Evolutionary conservation across 2,888 invertebrate species (phyloP).

Genomic region (Mayetiola destructor): DNA sequence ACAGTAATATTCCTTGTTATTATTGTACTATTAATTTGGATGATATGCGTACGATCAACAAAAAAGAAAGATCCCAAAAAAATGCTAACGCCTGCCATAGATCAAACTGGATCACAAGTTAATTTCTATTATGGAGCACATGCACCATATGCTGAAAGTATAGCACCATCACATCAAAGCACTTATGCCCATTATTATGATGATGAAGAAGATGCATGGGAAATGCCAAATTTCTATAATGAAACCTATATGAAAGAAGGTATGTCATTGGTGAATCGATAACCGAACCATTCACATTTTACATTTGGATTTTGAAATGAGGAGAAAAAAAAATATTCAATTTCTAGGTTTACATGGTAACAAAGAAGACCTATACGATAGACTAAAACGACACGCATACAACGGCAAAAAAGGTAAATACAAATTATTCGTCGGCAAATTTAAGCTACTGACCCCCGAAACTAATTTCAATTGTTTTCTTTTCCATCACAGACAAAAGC

Average conservation of each 20-base stretch:
- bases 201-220: constrained; percentile 93
- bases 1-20: constrained; percentile 88
- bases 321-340: not conserved
- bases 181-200: constrained; percentile 93
- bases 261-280: constrained; percentile 18
- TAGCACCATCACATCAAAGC: constrained; percentile 88
- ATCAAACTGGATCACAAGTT: constrained; percentile 84
- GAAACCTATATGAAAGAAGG: constrained; percentile 87
- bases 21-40: constrained; percentile 86
- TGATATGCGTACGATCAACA: constrained; percentile 88
- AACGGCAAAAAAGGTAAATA: constrained; percentile 79
- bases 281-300: not conserved
- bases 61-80: constrained; percentile 84
- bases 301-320: not conserved
- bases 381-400: constrained; percentile 89
- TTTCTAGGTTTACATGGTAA: constrained; percentile 56
- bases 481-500: constrained; percentile 64
- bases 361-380: constrained; percentile 88
- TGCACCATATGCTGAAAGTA: constrained; percentile 87
- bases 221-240: constrained; percentile 93
- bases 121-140: constrained; percentile 94
- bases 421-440: constrained; percentile 15
- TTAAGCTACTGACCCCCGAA: constrained; percentile 20
- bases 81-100: constrained; percentile 72
- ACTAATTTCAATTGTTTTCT: not conserved